These are phyloP conservation scores for Pterophyllum scalare DNA, from an alignment of 2,113 vertebrate genomes.

Conservation along the genomic window DNA sequence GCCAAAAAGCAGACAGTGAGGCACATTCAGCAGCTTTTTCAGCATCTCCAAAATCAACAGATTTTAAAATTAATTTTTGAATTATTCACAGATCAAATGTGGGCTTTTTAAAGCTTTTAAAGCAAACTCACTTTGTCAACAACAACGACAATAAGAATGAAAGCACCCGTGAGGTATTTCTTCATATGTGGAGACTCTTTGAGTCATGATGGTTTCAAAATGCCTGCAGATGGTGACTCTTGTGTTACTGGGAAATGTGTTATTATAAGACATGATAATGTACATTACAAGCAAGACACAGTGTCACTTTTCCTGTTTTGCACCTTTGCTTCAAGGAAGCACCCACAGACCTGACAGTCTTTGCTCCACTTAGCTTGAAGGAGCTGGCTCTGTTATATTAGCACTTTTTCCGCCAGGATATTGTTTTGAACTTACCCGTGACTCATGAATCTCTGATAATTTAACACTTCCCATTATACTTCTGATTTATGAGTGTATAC, in stretches of 20 bases:
- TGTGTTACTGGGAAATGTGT: neutral
- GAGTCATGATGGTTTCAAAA: neutral
- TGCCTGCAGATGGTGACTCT: neutral
- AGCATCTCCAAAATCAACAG: neutral
- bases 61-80: neutral
- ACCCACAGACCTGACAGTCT: neutral
- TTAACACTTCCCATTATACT: rapidly evolving
- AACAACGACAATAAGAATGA: neutral
- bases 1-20: slow-evolving; percentile 28
- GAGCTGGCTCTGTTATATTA: neutral
- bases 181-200: neutral
- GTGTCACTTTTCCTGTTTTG: neutral
- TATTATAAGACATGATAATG: neutral
- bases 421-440: neutral
- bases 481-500: neutral
- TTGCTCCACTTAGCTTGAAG: neutral
- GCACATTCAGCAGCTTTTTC: slow-evolving; percentile 26
- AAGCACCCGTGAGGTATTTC: neutral
- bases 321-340: neutral
- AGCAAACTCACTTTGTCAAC: neutral
- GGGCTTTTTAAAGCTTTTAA: neutral
- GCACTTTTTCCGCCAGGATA: neutral
- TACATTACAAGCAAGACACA: neutral
- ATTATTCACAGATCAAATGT: neutral
- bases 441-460: neutral